These are phyloP conservation scores for Saccostrea cuccullata DNA, from an alignment of 1,140 invertebrate genomes.

Conservation along the genomic window DNA sequence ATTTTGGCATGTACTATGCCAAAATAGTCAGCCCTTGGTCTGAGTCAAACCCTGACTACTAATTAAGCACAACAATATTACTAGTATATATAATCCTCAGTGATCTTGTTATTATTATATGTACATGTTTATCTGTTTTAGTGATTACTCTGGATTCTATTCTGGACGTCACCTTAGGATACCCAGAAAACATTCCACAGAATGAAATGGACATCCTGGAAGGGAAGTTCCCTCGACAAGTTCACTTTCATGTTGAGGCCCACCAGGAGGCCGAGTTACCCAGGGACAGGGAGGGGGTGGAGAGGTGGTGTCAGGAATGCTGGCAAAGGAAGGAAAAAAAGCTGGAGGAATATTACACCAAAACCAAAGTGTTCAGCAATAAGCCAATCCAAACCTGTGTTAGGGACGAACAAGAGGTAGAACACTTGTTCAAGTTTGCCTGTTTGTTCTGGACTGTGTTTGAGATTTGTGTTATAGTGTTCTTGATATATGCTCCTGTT, in stretches of 20 bases:
- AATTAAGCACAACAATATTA: no score
- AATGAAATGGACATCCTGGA: slow-evolving; percentile 68
- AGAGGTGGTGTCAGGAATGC: slow-evolving; percentile 63
- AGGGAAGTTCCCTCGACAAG: slow-evolving; percentile 72
- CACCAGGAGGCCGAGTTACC: slow-evolving; percentile 58
- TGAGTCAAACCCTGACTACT: no score
- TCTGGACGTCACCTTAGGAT: slow-evolving; percentile 74
- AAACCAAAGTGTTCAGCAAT: slow-evolving; percentile 40
- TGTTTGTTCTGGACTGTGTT: slow-evolving; percentile 51
- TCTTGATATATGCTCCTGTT: slow-evolving; percentile 50
- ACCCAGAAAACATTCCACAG: slow-evolving; percentile 70
- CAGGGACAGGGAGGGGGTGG: slow-evolving; percentile 60
- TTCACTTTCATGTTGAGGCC: slow-evolving; percentile 70
- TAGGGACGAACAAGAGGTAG: slow-evolving; percentile 42
- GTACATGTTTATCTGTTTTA: slow-evolving; percentile 54
- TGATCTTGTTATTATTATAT: no score
- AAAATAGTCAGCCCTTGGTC: no score
- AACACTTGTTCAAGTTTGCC: slow-evolving; percentile 50
- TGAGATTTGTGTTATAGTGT: slow-evolving; percentile 39
- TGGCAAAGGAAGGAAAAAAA: slow-evolving; percentile 72
- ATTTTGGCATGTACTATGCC: no score
- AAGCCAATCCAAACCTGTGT: slow-evolving; percentile 23
- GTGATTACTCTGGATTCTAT: slow-evolving; percentile 69
- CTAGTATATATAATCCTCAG: no score
- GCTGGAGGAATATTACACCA: slow-evolving; percentile 67